Evolutionary conservation across 2,113 vertebrate species (phyloP).

Genomic region (Lophura nycthemera): DNA sequence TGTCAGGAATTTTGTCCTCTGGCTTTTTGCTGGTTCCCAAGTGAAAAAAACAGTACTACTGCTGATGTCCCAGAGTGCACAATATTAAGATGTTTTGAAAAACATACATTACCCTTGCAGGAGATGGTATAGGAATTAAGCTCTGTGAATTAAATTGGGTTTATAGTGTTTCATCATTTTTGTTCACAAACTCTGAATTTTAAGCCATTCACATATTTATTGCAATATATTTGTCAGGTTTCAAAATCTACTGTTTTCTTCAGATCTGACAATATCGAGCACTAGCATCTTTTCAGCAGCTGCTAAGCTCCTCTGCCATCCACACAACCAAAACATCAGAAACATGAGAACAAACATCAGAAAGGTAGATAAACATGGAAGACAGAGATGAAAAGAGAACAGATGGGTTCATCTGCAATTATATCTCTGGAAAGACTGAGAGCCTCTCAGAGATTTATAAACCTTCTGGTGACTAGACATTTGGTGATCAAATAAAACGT

Average conservation of each 20-base stretch:
- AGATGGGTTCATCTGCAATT: conserved; percentile 46
- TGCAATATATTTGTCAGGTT: background rate
- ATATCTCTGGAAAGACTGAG: conserved; percentile 31
- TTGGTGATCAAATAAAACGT: conserved; percentile 18
- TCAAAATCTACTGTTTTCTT: background rate
- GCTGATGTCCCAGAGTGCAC: background rate
- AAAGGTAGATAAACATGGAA: conserved; percentile 28
- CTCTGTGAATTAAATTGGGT: background rate
- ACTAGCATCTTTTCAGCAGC: background rate
- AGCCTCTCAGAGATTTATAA: conserved; percentile 23
- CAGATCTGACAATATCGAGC: background rate
- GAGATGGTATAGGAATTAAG: background rate
- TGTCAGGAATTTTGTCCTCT: background rate
- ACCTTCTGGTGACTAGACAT: conserved; percentile 29
- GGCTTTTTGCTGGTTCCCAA: background rate
- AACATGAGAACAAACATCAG: background rate
- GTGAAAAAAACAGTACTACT: background rate
- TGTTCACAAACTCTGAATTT: background rate
- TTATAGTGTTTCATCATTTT: background rate
- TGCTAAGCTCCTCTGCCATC: background rate
- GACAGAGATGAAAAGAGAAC: conserved; percentile 27
- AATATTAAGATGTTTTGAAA: background rate
- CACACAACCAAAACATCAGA: background rate
- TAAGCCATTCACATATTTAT: background rate
- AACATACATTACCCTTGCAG: background rate